Base-by-base conservation (phyloP, 2,797 vertebrate genomes). In the Sylvilagus floridanus region DNA sequence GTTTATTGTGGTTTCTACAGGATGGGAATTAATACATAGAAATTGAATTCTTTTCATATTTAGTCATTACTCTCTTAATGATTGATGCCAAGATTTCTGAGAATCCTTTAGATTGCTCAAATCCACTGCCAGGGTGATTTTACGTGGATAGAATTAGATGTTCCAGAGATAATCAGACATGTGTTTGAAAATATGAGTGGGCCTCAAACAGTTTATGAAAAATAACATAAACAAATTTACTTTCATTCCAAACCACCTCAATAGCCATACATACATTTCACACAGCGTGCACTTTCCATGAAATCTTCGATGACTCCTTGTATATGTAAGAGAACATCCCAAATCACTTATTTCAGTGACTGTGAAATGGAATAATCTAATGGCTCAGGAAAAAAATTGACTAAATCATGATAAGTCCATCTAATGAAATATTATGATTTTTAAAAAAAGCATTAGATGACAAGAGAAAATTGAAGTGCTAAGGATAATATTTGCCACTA, bases 1-100 rank as follows among this genome's bases (percentile, higher is more conserved):
- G 75, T 73, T 28, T 57, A 10, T 35, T 68, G 12, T 95, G 94
- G 91, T 93, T 96, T 93, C 77, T 54, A 72, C 35, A 94, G 69
- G 82, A 90, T n/a, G 88, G 94, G 75, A 69, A 89, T 88, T 95
- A 94, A 84, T 52, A 52, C 0, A 26, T 83, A 2, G n/a, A 83
- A 79, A 79, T 24, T 76, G 12, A 81, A 35, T 63, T 82, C 17
- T 66, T 89, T 93, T 84, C 7, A 24, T 76, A 7, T 60, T 84
- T 47, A 79, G 37, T 75, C 37, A 79, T 21, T 77, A 63, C 37
- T 73, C 69, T 65, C 47, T 88, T 63, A 4, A 93, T 94, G 75
- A 76, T 1, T 26, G 9, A 71, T 12, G 10, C 75, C 77, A 84
- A 84, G 21, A 60, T 82, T 89, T 89, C 35, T 28, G n/a, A 76